Percentiles rank a stretch among this genome's conserved stretches.
Conservation (phyloP, 1,140 invertebrate species). For the Eriosoma lanigerum region DNA sequence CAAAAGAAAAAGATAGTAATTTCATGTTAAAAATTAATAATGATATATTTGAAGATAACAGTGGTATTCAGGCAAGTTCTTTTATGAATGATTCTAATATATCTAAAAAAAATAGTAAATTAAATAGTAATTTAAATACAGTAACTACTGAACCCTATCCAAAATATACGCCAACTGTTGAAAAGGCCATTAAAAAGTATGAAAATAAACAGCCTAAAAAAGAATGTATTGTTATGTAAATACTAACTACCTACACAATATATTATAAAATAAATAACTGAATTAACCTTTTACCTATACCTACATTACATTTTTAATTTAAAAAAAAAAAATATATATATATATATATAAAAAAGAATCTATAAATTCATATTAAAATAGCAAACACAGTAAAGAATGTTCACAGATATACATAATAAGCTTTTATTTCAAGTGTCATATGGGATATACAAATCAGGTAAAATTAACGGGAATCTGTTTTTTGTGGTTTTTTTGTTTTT, state of each 20-base stretch:
- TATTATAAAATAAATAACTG: background rate
- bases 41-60: background rate
- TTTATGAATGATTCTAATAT: background rate
- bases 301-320: no score
- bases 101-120: background rate
- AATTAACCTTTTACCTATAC: background rate
- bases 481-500: slow-evolving; percentile 35
- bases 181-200: slow-evolving; percentile 49
- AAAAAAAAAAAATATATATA: no score
- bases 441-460: slow-evolving; percentile 44
- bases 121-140: slow-evolving; percentile 10
- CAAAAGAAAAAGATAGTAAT: background rate
- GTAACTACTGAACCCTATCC: slow-evolving; percentile 44
- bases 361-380: slow-evolving; percentile 22
- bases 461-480: slow-evolving; percentile 22
- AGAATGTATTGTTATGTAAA: slow-evolving; percentile 52
- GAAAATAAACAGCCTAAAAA: slow-evolving; percentile 50
- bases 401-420: slow-evolving; percentile 44
- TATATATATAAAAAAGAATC: background rate
- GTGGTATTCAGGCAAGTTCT: background rate
- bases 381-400: slow-evolving; percentile 14
- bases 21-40: background rate
- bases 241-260: background rate
- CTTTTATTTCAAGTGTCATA: slow-evolving; percentile 30
- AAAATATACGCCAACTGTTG: slow-evolving; percentile 44